phyloP scores from a whole-genome alignment of 30 jellyfish, hydroid and myxozoan genomes.

The Aurelia coerulea region DNA sequence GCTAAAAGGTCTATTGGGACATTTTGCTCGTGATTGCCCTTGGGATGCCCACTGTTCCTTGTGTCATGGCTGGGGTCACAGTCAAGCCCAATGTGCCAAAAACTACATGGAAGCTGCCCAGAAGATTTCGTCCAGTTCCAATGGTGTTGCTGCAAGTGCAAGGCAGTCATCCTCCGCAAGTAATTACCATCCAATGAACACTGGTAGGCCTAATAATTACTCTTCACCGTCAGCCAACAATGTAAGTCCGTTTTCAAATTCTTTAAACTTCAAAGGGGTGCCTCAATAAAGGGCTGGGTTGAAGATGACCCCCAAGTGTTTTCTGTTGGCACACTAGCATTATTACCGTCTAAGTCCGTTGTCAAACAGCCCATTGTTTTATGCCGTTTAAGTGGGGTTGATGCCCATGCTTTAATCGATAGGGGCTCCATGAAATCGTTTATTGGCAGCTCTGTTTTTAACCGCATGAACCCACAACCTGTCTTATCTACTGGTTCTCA shows the following conservation, averaged over 20 bases:
- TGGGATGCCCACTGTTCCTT: too few species aligned
- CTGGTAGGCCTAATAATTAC: neutral
- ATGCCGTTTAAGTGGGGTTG: slow-evolving; percentile 23
- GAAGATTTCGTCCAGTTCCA: neutral
- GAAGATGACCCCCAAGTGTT: slow-evolving; percentile 47
- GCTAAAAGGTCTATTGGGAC: too few species aligned
- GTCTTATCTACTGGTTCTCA: neutral
- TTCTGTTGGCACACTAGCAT: neutral
- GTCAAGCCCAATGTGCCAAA: neutral
- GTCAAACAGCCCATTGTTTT: slow-evolving; percentile 19
- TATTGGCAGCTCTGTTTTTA: slow-evolving; percentile 16
- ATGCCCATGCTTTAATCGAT: slow-evolving; percentile 56
- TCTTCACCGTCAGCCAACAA: neutral
- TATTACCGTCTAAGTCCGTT: neutral
- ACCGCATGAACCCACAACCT: slow-evolving; percentile 8
- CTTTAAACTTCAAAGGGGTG: slow-evolving; percentile 67
- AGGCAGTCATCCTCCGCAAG: too few species aligned
- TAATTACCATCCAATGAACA: neutral
- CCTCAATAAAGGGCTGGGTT: slow-evolving; percentile 67
- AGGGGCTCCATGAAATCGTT: slow-evolving; percentile 67
- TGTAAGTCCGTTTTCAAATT: slow-evolving; percentile 2
- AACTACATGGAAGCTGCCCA: neutral
- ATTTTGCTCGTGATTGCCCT: too few species aligned
- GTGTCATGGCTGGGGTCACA: neutral
- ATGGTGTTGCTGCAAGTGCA: neutral